A percentile compares a stretch with the other conserved stretches of the same genome.
Evolutionary conservation across 2,888 invertebrate species (phyloP).

Genomic region (Cryptocheilus praepositus): DNA sequence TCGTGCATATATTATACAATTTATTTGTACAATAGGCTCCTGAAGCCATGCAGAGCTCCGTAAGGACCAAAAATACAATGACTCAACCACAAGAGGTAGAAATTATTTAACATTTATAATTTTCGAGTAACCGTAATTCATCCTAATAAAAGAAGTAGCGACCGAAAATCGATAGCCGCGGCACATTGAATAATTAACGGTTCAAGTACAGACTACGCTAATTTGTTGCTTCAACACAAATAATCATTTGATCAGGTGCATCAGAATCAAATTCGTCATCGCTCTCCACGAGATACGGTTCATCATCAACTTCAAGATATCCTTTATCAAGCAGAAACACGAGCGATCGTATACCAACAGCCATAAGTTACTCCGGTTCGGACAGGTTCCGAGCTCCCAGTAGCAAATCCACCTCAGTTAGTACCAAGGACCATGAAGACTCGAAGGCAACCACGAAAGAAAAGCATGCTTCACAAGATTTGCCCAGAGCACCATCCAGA

Average conservation of each 20-base stretch:
- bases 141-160: too few relatives aligned
- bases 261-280: conserved; percentile 58
- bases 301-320: conserved; percentile 49
- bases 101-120: too few relatives aligned
- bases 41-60: too few relatives aligned
- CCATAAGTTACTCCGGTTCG: conserved; percentile 56
- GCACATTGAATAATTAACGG: too few relatives aligned
- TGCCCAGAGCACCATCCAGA: conserved; percentile 10
- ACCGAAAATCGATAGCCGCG: too few relatives aligned
- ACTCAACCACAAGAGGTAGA: too few relatives aligned
- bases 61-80: too few relatives aligned
- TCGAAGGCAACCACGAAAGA: conserved; percentile 27
- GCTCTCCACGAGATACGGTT: conserved; percentile 57
- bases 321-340: conserved; percentile 39
- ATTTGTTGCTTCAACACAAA: too few relatives aligned
- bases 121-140: too few relatives aligned
- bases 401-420: conserved; percentile 33
- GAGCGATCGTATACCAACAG: conserved; percentile 50
- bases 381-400: conserved; percentile 59
- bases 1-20: too few relatives aligned
- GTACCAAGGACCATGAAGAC: conserved; percentile 45
- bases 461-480: conserved; percentile 11
- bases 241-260: conserved; percentile 42
- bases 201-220: too few relatives aligned
- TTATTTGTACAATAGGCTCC: too few relatives aligned